A percentile compares a stretch with the other conserved stretches of the same genome.
Conservation (phyloP, 2,113 vertebrate genomes). For the Calcarius ornatus region DNA sequence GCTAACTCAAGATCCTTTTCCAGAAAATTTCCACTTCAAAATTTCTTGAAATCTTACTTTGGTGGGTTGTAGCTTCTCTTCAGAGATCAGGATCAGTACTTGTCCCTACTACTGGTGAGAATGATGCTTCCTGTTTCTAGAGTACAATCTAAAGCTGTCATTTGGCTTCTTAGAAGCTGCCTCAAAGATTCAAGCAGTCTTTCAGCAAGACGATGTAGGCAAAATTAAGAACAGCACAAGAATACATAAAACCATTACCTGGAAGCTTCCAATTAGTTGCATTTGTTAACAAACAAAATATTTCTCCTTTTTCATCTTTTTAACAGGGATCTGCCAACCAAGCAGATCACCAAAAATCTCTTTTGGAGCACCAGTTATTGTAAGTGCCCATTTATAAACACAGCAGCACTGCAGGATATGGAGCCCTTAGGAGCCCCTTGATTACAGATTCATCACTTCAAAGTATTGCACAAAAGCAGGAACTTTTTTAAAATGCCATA, state of each 20-base stretch:
- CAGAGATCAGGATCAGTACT: not conserved
- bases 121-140: not conserved
- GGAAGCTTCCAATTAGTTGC: not conserved
- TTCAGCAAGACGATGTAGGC: not conserved
- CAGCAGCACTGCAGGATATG: not conserved
- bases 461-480: not conserved
- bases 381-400: not conserved
- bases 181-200: not conserved
- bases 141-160: slow-evolving; percentile 10
- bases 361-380: not conserved
- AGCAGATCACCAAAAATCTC: not conserved
- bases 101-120: not conserved
- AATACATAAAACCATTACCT: not conserved
- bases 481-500: not conserved
- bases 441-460: not conserved
- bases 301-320: not conserved
- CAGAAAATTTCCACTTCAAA: not conserved
- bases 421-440: not conserved
- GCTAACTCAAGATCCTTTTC: not conserved
- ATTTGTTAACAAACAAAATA: not conserved
- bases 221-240: not conserved
- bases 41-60: not conserved
- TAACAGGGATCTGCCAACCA: not conserved
- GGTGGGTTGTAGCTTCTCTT: not conserved
- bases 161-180: not conserved